Base-by-base conservation (phyloP, 1,140 invertebrate genomes). In the Drosophila mauritiana region DNA sequence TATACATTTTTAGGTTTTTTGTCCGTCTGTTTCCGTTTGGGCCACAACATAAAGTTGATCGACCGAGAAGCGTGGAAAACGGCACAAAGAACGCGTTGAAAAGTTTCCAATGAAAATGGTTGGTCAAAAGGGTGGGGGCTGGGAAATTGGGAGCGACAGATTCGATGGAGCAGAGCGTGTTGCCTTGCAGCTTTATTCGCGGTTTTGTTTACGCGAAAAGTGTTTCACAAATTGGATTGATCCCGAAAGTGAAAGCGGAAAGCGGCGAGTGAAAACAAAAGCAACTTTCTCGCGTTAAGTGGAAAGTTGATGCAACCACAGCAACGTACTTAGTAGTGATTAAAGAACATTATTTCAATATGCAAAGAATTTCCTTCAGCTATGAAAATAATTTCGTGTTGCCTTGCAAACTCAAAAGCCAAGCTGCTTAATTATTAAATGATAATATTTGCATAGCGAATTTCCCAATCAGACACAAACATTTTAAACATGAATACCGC, bases 1-100 rank as follows among this genome's bases (percentile, higher is more conserved):
- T 84, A 74, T 73, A 70, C 49, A 84, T 76, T 84, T 83, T 74
- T 72, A 80, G 76, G 61, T 58, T 68, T 67, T 20, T 79, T 73
- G 6, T 31, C 25, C 42, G 15, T 11, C 17, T 40, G 43, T 25
- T 68, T 68, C 64, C 27, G 59, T 81, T 83, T 84, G 25, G 43
- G 61, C 65, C 63, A 83, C 52, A 57, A 43, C 46, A 63, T 62
- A 78, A 73, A 56, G 45, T 39, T 64, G 57, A 77, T 62, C 48
- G 40, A 59, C 53, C 52, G 73, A 48, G 46, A 74, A 45, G 27
- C 61, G 37, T 31, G 37, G 6, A 31, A 39, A 59, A 53, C 8
- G 59, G 40, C 40, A 74, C 46, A 64, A 48, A 64, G 39, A 51
- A 40, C 55, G 39, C 36, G 34, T 39, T 46, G 58, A 42, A 84